phyloP scores from a whole-genome alignment of 1,140 invertebrate genomes.

The Megalonaias nervosa region DNA sequence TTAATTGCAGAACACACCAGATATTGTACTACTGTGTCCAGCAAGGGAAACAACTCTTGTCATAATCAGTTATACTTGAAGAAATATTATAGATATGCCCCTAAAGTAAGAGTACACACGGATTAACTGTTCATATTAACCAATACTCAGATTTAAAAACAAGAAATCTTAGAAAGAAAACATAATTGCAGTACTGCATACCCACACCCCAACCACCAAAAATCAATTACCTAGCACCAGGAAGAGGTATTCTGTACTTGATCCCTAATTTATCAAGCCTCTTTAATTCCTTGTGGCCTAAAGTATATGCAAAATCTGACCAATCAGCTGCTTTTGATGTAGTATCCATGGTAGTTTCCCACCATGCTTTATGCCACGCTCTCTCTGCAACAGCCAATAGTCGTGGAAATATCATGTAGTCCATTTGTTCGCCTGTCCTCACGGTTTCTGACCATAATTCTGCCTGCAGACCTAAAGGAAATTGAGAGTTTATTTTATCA shows the following conservation, averaged over 20 bases:
- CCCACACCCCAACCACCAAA: neutral
- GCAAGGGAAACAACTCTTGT: too few species aligned
- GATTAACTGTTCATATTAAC: neutral
- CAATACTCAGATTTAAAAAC: neutral
- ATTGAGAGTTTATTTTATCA: neutral
- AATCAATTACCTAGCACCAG: slow-evolving; percentile 58
- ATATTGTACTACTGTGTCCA: too few species aligned
- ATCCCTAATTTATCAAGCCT: slow-evolving; percentile 55
- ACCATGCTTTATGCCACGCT: slow-evolving; percentile 63
- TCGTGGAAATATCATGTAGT: slow-evolving; percentile 63
- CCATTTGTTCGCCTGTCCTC: slow-evolving; percentile 46
- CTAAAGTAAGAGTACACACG: neutral
- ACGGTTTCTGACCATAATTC: slow-evolving; percentile 59
- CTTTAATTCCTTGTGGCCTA: slow-evolving; percentile 59
- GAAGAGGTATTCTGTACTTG: slow-evolving; percentile 58
- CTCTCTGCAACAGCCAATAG: slow-evolving; percentile 63
- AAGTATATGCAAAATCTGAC: slow-evolving; percentile 53
- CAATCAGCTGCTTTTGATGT: slow-evolving; percentile 47
- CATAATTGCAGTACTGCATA: neutral
- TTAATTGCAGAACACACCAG: too few species aligned
- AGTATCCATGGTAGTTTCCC: slow-evolving; percentile 48
- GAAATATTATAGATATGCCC: too few species aligned
- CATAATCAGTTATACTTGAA: too few species aligned
- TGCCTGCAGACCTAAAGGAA: slow-evolving; percentile 60
- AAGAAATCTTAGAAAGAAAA: neutral